Conservation (phyloP, 2,888 invertebrate genomes). For the Epicampocera succincta region DNA sequence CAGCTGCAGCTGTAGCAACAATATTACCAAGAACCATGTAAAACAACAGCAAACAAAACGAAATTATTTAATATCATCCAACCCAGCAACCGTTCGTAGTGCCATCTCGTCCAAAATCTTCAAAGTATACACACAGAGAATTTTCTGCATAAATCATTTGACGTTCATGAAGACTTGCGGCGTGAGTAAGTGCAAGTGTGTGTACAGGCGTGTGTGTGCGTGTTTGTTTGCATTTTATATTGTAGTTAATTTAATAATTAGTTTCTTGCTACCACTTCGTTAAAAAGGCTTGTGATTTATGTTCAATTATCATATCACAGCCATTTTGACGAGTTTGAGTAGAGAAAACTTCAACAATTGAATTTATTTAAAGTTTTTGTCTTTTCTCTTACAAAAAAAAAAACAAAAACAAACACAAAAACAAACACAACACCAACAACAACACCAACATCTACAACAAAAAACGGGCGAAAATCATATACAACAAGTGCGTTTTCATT, state of each 20-base stretch:
- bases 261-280: constrained; percentile 81
- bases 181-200: background rate
- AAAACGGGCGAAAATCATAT: no score
- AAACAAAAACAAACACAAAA: background rate
- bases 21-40: background rate
- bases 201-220: background rate
- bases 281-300: constrained; percentile 79
- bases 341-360: constrained; percentile 77
- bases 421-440: background rate
- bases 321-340: constrained; percentile 82
- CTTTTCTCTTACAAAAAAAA: constrained; percentile 7
- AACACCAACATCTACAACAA: no score
- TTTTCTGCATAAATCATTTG: constrained; percentile 37
- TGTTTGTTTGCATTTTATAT: background rate
- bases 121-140: constrained; percentile 42
- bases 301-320: constrained; percentile 79
- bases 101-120: constrained; percentile 11
- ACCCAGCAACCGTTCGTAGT: background rate
- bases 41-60: background rate
- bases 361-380: constrained; percentile 37
- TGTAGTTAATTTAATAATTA: constrained; percentile 52
- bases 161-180: background rate
- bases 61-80: constrained; percentile 13
- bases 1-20: constrained; percentile 4
- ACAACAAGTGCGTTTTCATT: constrained; percentile 56